phyloP scores from a whole-genome alignment of 2,888 invertebrate species.

The Ecdyonurus torrentis region DNA sequence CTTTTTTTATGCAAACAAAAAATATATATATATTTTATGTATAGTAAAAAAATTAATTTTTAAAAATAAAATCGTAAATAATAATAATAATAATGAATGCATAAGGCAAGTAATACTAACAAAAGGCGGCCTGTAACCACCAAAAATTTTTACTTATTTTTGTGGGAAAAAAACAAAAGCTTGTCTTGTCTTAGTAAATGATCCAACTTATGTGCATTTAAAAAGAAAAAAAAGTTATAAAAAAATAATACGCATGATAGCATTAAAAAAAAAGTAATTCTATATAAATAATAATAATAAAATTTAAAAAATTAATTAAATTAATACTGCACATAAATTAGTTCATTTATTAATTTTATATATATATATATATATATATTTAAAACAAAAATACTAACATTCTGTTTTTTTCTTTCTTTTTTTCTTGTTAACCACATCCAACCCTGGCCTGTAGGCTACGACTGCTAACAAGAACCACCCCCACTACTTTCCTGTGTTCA shows the following conservation, averaged over 20 bases:
- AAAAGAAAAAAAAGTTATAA: neutral
- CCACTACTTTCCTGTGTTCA: conserved; percentile 11
- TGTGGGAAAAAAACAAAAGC: neutral
- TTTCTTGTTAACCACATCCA: conserved; percentile 44
- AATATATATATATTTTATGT: neutral
- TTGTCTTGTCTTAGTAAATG: conserved; percentile 1
- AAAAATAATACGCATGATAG: neutral
- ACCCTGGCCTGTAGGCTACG: conserved; percentile 46
- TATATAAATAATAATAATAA: no score
- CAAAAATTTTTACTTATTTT: neutral
- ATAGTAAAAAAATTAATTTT: neutral
- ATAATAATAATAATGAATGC: neutral
- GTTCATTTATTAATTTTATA: neutral
- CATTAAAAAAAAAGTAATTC: no score
- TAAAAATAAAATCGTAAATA: neutral
- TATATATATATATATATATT: conserved; percentile 1
- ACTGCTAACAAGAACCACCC: conserved; percentile 42
- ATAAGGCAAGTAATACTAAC: neutral
- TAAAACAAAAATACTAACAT: conserved; percentile 35
- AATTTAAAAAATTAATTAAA: no score
- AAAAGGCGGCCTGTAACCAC: neutral
- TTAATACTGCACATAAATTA: neutral
- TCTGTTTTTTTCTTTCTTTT: conserved; percentile 50
- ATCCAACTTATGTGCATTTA: neutral
- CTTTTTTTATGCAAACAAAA: neutral